Base-by-base conservation (phyloP, 2,797 vertebrate species). In the Falco biarmicus region DNA sequence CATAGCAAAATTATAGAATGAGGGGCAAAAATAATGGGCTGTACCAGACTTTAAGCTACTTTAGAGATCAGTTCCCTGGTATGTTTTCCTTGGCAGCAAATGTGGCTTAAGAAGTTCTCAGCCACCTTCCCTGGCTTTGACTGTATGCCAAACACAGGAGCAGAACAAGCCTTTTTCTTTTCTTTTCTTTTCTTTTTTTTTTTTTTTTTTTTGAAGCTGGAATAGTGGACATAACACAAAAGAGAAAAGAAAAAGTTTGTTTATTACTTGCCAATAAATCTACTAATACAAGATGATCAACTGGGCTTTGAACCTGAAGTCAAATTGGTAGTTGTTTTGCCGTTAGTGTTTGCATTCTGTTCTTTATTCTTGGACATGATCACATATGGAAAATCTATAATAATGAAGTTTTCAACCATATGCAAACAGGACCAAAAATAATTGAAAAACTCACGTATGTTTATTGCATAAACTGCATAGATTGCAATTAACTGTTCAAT, bases 71-170 rank as follows among this genome's bases (percentile, higher is more conserved):
- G 39, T 31, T 51, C 45, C 16, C 50, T 25, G 3, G 11, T 45
- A 71, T 37, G 28, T n/a, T 53, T 73, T 60, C 10, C 17, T 41
- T 60, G 21, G 26, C 68, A 61, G 41, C 6, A 80, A 66, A 34
- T 0, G 1, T 43, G 41, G 31, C 15, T 90, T 39, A 68, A 68
- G 24, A 84, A 60, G 28, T 65, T 34, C 50, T 65, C 19, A 71
- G 32, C 24, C 24, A 64, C 21, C 32, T 24, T 70, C 26, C 37
- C 5, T 37, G 28, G 13, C 43, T 70, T 77, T 3, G 4, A 34
- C 25, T 56, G 57, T 22, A 60, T 7, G 5, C 17, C 15, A 26
- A 65, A 78, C 1, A 1, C 1, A 0, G 9, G 19, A 17, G 29
- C 29, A 71, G 28, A 70, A 39, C 6, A 64, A 37, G 18, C 26